Base-by-base conservation (phyloP, 1,140 invertebrate species). In the Papilio machaon region DNA sequence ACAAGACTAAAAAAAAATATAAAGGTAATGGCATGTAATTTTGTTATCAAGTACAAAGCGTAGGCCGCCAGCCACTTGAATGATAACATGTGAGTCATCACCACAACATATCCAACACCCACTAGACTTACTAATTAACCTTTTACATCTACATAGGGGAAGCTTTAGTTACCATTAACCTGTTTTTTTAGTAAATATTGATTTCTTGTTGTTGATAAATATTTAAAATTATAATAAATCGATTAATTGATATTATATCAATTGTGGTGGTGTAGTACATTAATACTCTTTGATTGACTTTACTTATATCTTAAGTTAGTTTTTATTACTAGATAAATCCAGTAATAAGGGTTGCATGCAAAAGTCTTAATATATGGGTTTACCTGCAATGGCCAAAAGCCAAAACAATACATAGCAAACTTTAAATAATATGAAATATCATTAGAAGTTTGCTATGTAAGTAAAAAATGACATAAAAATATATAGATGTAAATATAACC, bases 401-500 rank as follows among this genome's bases (percentile, higher is more conserved):
- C 38, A 43, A 43, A 43, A 43, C 38, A 30, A 30, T 30, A 30
- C 23, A 30, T 30, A 30, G 23, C 23, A 43, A 43, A 43, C 7
- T 54, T 54, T 3, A 17, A 54, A 54, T 52, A 2, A 30, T 30
- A 64, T 23, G 10, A n/a, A n/a, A n/a, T 19, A 64, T 8, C 23
- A 67, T 67, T 30, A 30, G 19, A 67, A 67, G 13, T 13, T 10
- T 64, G 11, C 30, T 35, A 58, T 10, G n/a, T 6, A 35, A 23
- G 4, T 70, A 10, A 70, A 35, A 35, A 11, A 1, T 35, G 13
- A 13, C 23, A 35, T 46, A 10, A 38, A 19, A 78, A 58, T 60
- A 78, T 10, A n/a, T 38, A 46, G 30, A 58, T 38, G 76, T 78
- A 64, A 60, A 78, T 78, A 58, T 79, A 84, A 93, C 93, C 90